phyloP scores from a whole-genome alignment of 2,113 vertebrate species.

The Esox niger region DNA sequence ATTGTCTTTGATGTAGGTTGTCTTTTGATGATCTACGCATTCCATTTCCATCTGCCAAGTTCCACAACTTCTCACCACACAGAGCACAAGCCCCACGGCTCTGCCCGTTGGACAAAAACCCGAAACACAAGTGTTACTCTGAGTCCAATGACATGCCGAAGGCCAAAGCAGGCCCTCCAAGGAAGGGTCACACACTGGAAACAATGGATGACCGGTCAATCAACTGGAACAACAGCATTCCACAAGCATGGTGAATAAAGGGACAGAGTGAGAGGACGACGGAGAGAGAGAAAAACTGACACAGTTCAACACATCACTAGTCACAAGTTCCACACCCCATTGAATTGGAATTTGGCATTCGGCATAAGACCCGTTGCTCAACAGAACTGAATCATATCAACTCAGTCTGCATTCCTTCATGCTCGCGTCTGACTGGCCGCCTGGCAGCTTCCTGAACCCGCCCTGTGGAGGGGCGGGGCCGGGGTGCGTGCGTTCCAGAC shows the following conservation, averaged over 20 bases:
- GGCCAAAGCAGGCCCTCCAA: constrained; percentile 36
- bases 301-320: constrained; percentile 57
- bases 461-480: not conserved
- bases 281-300: constrained; percentile 35
- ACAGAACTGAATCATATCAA: constrained; percentile 35
- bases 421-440: constrained; percentile 40
- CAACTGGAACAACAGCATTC: constrained; percentile 57
- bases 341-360: constrained; percentile 51
- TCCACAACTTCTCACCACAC: not conserved
- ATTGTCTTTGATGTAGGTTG: no score
- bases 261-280: constrained; percentile 9
- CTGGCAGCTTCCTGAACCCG: constrained; percentile 28
- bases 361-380: constrained; percentile 13
- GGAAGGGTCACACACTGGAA: constrained; percentile 49
- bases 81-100: no score
- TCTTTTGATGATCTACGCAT: no score
- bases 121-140: constrained; percentile 39
- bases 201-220: constrained; percentile 37
- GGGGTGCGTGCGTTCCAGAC: not conserved
- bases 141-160: constrained; percentile 26
- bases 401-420: constrained; percentile 48
- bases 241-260: constrained; percentile 19
- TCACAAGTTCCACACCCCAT: constrained; percentile 64
- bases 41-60: no score
- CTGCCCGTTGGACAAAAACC: constrained; percentile 33